Evolutionary conservation across 2,888 invertebrate genomes (phyloP), one percentile per base, ranked within the genome.

Genomic region (Mongoloraphidia duomilia): DNA sequence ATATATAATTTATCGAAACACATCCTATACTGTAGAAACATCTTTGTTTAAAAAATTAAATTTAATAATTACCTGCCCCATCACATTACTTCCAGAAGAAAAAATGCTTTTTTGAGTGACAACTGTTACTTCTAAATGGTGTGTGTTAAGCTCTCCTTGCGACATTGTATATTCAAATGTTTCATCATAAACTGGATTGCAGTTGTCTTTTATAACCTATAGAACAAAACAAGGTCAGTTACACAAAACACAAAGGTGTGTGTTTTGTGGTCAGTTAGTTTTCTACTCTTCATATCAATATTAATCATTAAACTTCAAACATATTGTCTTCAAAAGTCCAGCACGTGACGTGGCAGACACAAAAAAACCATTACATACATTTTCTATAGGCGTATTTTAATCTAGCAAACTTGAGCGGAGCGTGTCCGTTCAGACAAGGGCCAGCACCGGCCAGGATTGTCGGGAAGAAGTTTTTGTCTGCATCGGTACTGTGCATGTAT

Each of bases 101-200:
- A 88, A 74, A 67, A 87, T 81, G 50, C 86, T 84, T 62, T 91
- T 91, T 64, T 90, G 89, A 12, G 92, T 88, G 59, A 89, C 84
- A 33, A 93, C 88, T 0, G 88, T 86, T 34, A 94, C 77, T 67
- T 92, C 89, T 50, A 94, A 70, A 49, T 83, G 82, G 12, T 84
- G 77, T 42, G 78, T 78, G 59, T 80, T 76, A 47, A 93, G 67
- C 63, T 93, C 93, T 2, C 82, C 82, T 56, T 82, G 78, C 1
- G 87, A 86, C 55, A 93, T 80, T 42, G 83, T 72, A 72, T 90
- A 94, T 65, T 94, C 93, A 63, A 93, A 92, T 57, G 84, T 83
- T 63, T 92, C 89, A 66, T 95, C 93, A 65, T 83, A 95, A 33
- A 84, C 76, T 0, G 94, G 93, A 74, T 88, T 89, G 61, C 91